Conservation (phyloP, 2,113 vertebrate genomes). For the Sinocyclocheilus anophthalmus region DNA sequence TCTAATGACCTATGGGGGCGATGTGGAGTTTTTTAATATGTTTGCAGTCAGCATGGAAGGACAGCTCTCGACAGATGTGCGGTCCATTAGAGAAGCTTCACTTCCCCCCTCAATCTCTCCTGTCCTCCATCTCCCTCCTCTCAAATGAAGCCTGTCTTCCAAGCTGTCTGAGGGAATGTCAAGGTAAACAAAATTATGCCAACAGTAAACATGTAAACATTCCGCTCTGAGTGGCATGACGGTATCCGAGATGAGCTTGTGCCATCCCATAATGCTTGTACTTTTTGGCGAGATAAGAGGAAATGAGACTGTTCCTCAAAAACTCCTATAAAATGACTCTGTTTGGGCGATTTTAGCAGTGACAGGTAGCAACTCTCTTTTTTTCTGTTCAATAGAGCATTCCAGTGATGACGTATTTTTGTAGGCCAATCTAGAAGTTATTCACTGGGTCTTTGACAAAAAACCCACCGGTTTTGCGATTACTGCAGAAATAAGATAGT, state of each 20-base stretch:
- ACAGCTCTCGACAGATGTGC: constrained; percentile 59
- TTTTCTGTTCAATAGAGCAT: background rate
- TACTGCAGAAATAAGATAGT: background rate
- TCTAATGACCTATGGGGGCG: constrained; percentile 56
- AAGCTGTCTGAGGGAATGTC: constrained; percentile 43
- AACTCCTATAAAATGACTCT: background rate
- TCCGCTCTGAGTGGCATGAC: constrained; percentile 1
- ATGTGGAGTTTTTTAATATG: constrained; percentile 14
- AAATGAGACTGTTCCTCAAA: background rate
- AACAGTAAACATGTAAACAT: constrained; percentile 47
- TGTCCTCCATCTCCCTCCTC: constrained; percentile 35
- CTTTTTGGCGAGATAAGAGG: background rate
- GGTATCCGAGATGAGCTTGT: background rate
- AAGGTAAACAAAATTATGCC: constrained; percentile 51
- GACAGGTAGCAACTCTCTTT: background rate
- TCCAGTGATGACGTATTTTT: background rate
- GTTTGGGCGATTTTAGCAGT: background rate
- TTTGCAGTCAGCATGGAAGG: constrained; percentile 25
- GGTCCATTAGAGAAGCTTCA: constrained; percentile 63
- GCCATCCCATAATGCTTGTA: background rate
- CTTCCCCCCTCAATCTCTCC: constrained; percentile 53
- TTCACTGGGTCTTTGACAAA: background rate
- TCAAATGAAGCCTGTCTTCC: constrained; percentile 51
- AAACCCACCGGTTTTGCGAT: background rate
- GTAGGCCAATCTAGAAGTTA: background rate